phyloP scores from a whole-genome alignment of 2,113 vertebrate species.

The Chitala chitala region DNA sequence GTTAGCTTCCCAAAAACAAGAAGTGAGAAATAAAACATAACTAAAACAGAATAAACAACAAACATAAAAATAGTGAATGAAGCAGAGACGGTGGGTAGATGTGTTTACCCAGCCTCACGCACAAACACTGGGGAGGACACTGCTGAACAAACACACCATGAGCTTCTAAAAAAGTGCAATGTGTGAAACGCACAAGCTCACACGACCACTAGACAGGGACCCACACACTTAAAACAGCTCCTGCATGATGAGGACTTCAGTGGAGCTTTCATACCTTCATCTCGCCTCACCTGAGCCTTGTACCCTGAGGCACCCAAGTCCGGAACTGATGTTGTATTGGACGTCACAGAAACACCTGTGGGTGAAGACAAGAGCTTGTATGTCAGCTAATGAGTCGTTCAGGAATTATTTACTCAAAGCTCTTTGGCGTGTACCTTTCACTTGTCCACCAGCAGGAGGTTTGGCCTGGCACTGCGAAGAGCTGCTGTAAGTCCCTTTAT shows the following conservation, averaged over 20 bases:
- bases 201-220: too few relatives aligned
- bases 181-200: too few relatives aligned
- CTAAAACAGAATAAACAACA: too few relatives aligned
- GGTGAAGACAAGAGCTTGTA: constrained; percentile 24
- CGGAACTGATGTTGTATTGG: constrained; percentile 77
- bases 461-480: constrained; percentile 89
- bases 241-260: too few relatives aligned
- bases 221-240: too few relatives aligned
- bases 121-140: too few relatives aligned
- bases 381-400: background rate
- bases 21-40: too few relatives aligned
- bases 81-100: too few relatives aligned
- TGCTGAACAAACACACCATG: too few relatives aligned
- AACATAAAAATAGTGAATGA: too few relatives aligned
- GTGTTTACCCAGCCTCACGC: too few relatives aligned
- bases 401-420: background rate
- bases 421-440: constrained; percentile 75
- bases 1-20: background rate
- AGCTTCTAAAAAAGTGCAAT: too few relatives aligned
- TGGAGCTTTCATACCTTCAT: background rate
- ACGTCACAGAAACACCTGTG: constrained; percentile 83
- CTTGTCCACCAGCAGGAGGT: constrained; percentile 77
- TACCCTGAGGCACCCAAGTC: constrained; percentile 90
- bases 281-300: constrained; percentile 79
- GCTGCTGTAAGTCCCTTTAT: constrained; percentile 87